Evolutionary conservation across 2,113 vertebrate species (phyloP).

Genomic region (Gavialis gangeticus): DNA sequence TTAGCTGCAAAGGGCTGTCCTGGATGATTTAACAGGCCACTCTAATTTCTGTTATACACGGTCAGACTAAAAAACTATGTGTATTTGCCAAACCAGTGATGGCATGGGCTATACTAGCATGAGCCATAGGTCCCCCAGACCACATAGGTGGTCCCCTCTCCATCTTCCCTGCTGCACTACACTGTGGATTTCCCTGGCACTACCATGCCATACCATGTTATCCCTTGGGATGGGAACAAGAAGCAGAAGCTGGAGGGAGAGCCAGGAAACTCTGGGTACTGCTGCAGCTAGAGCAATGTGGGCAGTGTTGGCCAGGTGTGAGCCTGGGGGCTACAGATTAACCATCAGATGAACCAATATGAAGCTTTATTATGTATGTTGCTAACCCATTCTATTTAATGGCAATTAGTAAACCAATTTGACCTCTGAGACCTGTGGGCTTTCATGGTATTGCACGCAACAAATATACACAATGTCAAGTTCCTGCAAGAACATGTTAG

Average conservation of each 20-base stretch:
- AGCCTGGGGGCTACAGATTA: too few species aligned
- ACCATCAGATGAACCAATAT: too few species aligned
- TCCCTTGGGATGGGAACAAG: too few species aligned
- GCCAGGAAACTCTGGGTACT: too few species aligned
- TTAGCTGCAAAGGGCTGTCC: conserved; percentile 19
- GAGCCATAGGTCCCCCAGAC: too few species aligned
- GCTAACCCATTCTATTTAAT: background rate
- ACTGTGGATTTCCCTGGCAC: too few species aligned
- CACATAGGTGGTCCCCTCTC: too few species aligned
- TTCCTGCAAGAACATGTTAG: background rate
- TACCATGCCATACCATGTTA: too few species aligned
- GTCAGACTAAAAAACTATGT: background rate
- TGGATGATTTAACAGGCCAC: conserved; percentile 44
- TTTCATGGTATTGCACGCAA: background rate
- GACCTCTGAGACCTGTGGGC: background rate
- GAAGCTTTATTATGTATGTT: background rate
- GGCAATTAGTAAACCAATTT: background rate
- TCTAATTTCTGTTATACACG: conserved; percentile 20
- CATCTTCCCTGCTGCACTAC: too few species aligned
- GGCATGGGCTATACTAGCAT: background rate
- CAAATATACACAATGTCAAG: background rate
- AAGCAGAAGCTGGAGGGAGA: too few species aligned
- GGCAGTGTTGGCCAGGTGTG: too few species aligned
- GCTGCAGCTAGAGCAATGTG: too few species aligned
- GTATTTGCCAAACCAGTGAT: background rate